These are phyloP conservation scores for Auanema freiburgensis DNA, from an alignment of 2,888 invertebrate species.

Conservation along the genomic window DNA sequence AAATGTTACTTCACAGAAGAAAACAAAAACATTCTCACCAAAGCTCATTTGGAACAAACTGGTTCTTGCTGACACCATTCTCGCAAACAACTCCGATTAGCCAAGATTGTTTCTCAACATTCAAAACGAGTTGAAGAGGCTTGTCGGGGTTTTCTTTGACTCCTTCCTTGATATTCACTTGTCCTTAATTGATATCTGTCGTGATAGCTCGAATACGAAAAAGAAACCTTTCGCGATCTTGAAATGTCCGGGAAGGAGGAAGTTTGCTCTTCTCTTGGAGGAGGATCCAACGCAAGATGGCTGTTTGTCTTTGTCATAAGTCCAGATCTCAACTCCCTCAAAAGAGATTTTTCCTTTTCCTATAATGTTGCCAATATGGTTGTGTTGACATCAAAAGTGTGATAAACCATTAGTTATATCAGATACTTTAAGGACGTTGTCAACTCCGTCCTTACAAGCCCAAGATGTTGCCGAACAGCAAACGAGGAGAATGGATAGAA, in stretches of 20 bases:
- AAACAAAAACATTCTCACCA: slow-evolving; percentile 33
- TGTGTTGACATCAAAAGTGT: background rate
- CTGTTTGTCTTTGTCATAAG: slow-evolving; percentile 46
- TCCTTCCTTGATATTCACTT: slow-evolving; percentile 35
- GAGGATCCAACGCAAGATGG: slow-evolving; percentile 40
- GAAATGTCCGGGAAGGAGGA: slow-evolving; percentile 48
- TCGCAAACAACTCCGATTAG: slow-evolving; percentile 56
- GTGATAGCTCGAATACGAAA: background rate
- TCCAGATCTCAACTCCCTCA: slow-evolving; percentile 43
- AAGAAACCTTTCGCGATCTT: slow-evolving; percentile 38
- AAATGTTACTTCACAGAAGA: background rate
- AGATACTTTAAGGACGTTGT: slow-evolving; percentile 46
- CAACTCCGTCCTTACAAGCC: slow-evolving; percentile 48
- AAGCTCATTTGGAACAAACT: slow-evolving; percentile 55
- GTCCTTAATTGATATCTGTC: slow-evolving; percentile 20
- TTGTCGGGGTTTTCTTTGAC: slow-evolving; percentile 30
- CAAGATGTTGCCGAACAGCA: background rate
- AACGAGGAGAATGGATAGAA: no score
- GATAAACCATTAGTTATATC: slow-evolving; percentile 40
- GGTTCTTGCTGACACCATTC: slow-evolving; percentile 52
- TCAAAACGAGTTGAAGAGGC: slow-evolving; percentile 39
- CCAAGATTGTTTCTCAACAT: slow-evolving; percentile 55
- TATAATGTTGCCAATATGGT: slow-evolving; percentile 13
- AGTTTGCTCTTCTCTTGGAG: slow-evolving; percentile 13
- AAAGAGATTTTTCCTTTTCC: slow-evolving; percentile 44